Base-by-base conservation (phyloP, 2,888 invertebrate genomes). In the Nezara viridula region DNA sequence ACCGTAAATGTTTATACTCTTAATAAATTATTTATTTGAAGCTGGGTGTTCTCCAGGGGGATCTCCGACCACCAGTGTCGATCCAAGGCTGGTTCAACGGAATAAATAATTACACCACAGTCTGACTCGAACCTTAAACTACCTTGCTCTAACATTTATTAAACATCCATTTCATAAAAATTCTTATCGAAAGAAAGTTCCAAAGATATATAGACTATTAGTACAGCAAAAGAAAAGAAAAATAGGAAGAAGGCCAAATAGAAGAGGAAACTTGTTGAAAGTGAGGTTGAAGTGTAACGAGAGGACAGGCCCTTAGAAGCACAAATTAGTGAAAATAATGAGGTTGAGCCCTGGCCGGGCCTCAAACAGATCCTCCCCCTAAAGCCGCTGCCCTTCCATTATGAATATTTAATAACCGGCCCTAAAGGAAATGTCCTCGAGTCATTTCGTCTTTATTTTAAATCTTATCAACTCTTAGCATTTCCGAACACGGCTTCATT, bases 301-400 rank as follows among this genome's bases (percentile, higher is more conserved):
- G 44, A 81, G 44, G 81, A 40, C 40, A 44, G 81, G 21, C 44
- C 81, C 81, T 81, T 81, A 81, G 81, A 12, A 24, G 24, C n/a
- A 81, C 81, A 81, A 81, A 81, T 81, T 81, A 81, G 44, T 81
- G 81, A 47, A 81, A 81, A 81, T 40, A 81, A 81, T 81, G 81
- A 81, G 81, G 81, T 81, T 81, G 44, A 44, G 44, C 44, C 77
- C 44, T n/a, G 2, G 0, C 14, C n/a, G 10, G 40, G 44, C 44
- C 44, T 81, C 81, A 81, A 81, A 47, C 81, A 44, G 81, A 47
- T 81, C 44, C 44, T 44, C n/a, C 5, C 44, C n/a, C n/a, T n/a
- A 32, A 73, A 81, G 21, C 81, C 32, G 37, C 14, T n/a, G 2
- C 12, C 44, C 81, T 44, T 81, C 81, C 40, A 44, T 81, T 81